Base-by-base conservation (phyloP, 2,888 invertebrate species). In the Bellardia pandia region DNA sequence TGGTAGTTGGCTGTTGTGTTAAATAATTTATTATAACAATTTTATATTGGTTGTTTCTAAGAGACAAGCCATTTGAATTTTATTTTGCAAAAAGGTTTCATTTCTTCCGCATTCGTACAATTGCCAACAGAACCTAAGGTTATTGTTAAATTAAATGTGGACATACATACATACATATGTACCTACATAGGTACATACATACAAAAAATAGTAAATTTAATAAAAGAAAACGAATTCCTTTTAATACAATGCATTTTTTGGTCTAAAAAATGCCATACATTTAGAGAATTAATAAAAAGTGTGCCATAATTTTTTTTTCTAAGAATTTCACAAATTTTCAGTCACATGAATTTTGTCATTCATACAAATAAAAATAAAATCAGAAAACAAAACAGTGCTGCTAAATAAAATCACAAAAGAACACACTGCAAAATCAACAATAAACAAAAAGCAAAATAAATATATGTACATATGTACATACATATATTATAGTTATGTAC, bases 301-400 rank as follows among this genome's bases (percentile, higher is more conserved):
- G 79, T 72, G 74, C 58, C 66, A 62, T 69, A 53, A 23, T 16
- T n/a, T 14, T 40, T 79, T 14, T 48, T 74, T 66, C 23, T 75
- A 68, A 75, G 75, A 82, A 82, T 60, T 40, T 14, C 30, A 82
- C 11, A 68, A 60, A 84, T 40, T 77, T 80, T 58, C 11, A 79
- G 84, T 86, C 86, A 86, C 86, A 86, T 86, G 84, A 83, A 83
- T 83, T 82, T 56, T 78, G 11, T 86, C 68, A 82, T 48, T 76
- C 13, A 53, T 42, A 40, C 33, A 82, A 77, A 78, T 48, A 58
- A 48, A 58, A 48, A 68, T 37, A 75, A 33, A 78, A 16, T 23
- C 7, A 56, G 13, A 56, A 66, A 76, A 56, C 9, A 66, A 85
- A 72, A 77, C 14, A 79, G 69, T 60, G 53, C 33, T 62, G 56